Percentiles rank a stretch among this genome's conserved stretches.
phyloP scores from a whole-genome alignment of 2,797 vertebrate genomes.

The Arrhamphus sclerolepis region DNA sequence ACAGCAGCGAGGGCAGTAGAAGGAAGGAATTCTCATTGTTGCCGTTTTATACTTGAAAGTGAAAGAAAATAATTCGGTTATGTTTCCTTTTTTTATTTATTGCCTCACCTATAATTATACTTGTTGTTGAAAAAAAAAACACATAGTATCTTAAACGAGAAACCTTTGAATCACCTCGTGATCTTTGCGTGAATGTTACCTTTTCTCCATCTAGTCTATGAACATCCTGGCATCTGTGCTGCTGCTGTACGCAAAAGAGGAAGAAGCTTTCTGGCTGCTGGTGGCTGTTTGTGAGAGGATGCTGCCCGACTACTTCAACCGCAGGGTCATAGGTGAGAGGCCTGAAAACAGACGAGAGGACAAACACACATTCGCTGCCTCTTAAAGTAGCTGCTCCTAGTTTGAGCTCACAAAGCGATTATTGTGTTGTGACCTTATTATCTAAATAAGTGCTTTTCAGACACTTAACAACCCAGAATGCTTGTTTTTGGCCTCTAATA shows the following conservation, averaged over 20 bases:
- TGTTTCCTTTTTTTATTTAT: too few species aligned
- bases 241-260: constrained; percentile 92
- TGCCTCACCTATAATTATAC: neutral
- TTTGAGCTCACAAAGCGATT: neutral
- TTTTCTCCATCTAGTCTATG: constrained; percentile 86
- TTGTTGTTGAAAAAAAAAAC: neutral
- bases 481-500: constrained; percentile 24
- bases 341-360: neutral
- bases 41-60: too few species aligned
- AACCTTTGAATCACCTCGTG: neutral
- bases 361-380: too few species aligned
- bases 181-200: neutral
- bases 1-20: too few species aligned
- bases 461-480: neutral
- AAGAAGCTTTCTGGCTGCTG: constrained; percentile 97
- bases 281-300: constrained; percentile 95
- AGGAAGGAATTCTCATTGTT: neutral
- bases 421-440: neutral
- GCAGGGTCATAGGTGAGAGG: constrained; percentile 90
- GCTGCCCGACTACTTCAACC: constrained; percentile 97
- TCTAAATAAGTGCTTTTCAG: neutral
- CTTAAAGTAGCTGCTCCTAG: neutral
- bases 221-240: constrained; percentile 96
- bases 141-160: neutral
- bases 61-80: too few species aligned